Evolutionary conservation across 2,888 invertebrate genomes (phyloP), one percentile per base, ranked within the genome.

Genomic region (Acanthoscelides obtectus): DNA sequence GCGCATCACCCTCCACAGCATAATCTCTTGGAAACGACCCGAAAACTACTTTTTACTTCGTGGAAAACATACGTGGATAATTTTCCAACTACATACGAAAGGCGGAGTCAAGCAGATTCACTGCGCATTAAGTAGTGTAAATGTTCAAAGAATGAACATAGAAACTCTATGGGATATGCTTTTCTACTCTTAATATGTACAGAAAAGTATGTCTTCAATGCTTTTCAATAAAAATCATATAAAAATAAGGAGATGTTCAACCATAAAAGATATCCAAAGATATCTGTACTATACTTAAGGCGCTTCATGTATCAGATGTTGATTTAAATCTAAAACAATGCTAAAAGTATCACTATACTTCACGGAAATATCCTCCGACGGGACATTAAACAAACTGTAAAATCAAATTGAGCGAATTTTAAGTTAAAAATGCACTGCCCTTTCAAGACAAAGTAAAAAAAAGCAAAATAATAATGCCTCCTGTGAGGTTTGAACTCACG

Each of bases 401-500:
- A 21, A 8, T n/a, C 20, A 20, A 45, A 22, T 45, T 19, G 45
- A 66, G 22, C 20, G 70, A 19, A 22, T 19, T 20, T 66, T 20
- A 66, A 25, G 21, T 12, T 22, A 66, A 22, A 66, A 2, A 21
- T 17, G 8, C 66, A 4, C 27, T 22, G 22, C 64, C 19, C 12
- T 20, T 20, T 20, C 8, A 70, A 67, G 4, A 22, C 71, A n/a
- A n/a, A n/a, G n/a, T n/a, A 73, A 75, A 71, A 75, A 73, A 71
- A 71, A 20, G 68, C 72, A 73, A 73, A 79, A 75, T 72, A 75
- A 72, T 68, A 27, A 20, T 91, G 91, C 91, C 91, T 90, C 90
- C 91, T 91, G 91, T 91, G 91, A 91, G 91, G 91, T 90, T 92
- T 90, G 92, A 92, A 92, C 91, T 91, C 91, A 91, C 91, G 91